A percentile compares a stretch with the other conserved stretches of the same genome.
These are phyloP conservation scores for Cyprinodon tularosa DNA, from an alignment of 2,113 vertebrate genomes.

Conservation along the genomic window DNA sequence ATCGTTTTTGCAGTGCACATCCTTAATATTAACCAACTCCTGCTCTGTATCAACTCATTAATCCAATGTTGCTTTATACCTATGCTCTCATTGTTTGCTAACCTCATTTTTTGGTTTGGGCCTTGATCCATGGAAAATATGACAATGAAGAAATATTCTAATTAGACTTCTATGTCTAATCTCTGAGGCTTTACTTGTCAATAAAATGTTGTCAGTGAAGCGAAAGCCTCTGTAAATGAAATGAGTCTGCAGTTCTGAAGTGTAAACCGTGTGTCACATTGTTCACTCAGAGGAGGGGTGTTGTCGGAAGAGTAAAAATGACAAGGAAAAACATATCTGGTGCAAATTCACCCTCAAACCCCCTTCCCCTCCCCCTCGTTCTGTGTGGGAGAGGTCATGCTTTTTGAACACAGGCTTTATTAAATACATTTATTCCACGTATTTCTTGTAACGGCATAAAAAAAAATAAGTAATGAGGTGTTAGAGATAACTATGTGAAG, in stretches of 20 bases:
- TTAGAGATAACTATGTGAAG: conserved; percentile 71
- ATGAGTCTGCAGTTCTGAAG: conserved; percentile 62
- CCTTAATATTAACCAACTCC: neutral
- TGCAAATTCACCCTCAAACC: conserved; percentile 68
- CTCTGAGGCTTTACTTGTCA: conserved; percentile 70
- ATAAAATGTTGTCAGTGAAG: conserved; percentile 66
- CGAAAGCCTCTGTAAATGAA: conserved; percentile 60
- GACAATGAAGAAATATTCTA: conserved; percentile 52
- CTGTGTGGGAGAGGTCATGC: conserved; percentile 70
- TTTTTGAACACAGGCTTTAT: conserved; percentile 73
- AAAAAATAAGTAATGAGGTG: conserved; percentile 72
- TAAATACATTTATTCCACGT: conserved; percentile 74
- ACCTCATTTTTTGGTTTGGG: conserved; percentile 33
- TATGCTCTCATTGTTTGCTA: conserved; percentile 37
- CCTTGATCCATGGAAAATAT: conserved; percentile 47
- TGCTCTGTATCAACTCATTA: neutral
- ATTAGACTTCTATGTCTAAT: conserved; percentile 69
- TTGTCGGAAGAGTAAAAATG: conserved; percentile 69
- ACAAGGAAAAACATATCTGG: conserved; percentile 74
- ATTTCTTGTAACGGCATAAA: conserved; percentile 72
- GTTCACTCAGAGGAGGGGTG: conserved; percentile 61
- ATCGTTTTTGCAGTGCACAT: neutral
- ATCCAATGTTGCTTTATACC: conserved; percentile 7
- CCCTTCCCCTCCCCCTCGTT: conserved; percentile 12
- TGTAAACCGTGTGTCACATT: conserved; percentile 67